Conservation (phyloP, 2,888 invertebrate species). For the Notocelia uddmanniana region DNA sequence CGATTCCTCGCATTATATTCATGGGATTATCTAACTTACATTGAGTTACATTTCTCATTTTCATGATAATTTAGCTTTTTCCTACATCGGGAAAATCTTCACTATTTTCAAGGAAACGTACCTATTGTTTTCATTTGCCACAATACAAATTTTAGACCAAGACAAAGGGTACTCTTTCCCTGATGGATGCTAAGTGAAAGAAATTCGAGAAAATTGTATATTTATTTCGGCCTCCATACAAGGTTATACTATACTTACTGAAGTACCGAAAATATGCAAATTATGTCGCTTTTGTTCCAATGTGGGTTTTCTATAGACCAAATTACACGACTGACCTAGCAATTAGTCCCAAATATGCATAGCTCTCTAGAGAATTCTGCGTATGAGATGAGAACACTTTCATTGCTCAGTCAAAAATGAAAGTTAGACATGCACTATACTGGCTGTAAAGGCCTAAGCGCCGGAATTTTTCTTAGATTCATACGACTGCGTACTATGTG, state of each 20-base stretch:
- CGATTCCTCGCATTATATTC: constrained; percentile 24
- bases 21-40: constrained; percentile 22
- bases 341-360: constrained; percentile 20
- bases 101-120: background rate
- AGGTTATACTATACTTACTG: background rate
- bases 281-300: background rate
- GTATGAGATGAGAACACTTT: constrained; percentile 31
- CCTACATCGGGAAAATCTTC: background rate
- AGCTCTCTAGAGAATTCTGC: constrained; percentile 8
- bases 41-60: background rate
- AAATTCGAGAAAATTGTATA: background rate
- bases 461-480: constrained; percentile 7
- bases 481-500: constrained; percentile 10
- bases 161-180: background rate
- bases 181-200: background rate
- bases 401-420: constrained; percentile 37
- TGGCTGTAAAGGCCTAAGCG: background rate
- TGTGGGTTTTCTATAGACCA: background rate
- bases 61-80: background rate
- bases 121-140: too few relatives aligned
- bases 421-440: constrained; percentile 24
- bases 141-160: too few relatives aligned
- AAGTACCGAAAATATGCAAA: background rate
- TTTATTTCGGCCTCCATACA: background rate
- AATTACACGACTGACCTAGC: constrained; percentile 6